A percentile compares a stretch with the other conserved stretches of the same genome.
phyloP scores from a whole-genome alignment of 2,888 invertebrate genomes.

The Polyommatus iphigenia region DNA sequence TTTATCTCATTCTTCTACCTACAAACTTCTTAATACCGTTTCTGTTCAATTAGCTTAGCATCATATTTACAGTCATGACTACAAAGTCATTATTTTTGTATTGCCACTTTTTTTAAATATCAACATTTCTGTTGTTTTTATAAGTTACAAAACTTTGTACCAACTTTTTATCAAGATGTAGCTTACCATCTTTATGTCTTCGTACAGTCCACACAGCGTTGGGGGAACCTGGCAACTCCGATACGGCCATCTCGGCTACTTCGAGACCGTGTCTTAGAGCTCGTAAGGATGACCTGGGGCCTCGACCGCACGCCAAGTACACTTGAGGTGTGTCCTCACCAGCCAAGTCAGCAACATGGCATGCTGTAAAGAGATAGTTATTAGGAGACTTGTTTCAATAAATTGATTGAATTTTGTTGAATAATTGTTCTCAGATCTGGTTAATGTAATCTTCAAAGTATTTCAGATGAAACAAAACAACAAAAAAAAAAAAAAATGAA shows the following conservation, averaged over 20 bases:
- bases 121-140: too few relatives aligned
- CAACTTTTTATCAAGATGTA: background rate
- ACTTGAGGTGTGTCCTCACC: conserved; percentile 99
- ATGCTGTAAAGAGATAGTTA: conserved; percentile 65
- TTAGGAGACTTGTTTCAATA: background rate
- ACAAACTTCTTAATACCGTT: background rate
- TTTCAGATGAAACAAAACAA: conserved; percentile 84
- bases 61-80: background rate
- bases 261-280: conserved; percentile 98
- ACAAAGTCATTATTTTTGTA: background rate
- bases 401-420: background rate
- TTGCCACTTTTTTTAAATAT: too few relatives aligned
- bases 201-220: conserved; percentile 99
- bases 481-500: too few relatives aligned
- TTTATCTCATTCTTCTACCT: background rate
- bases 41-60: background rate
- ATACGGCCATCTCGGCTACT: conserved; percentile 99
- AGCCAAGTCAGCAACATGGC: conserved; percentile 95
- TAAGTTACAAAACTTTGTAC: too few relatives aligned
- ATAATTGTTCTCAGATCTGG: conserved; percentile 66
- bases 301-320: conserved; percentile 97
- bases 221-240: conserved; percentile 99
- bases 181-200: conserved; percentile 96
- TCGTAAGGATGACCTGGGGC: conserved; percentile 95
- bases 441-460: conserved; percentile 75